These are phyloP conservation scores for Gadus chalcogrammus DNA, from an alignment of 2,113 vertebrate genomes.

Conservation along the genomic window DNA sequence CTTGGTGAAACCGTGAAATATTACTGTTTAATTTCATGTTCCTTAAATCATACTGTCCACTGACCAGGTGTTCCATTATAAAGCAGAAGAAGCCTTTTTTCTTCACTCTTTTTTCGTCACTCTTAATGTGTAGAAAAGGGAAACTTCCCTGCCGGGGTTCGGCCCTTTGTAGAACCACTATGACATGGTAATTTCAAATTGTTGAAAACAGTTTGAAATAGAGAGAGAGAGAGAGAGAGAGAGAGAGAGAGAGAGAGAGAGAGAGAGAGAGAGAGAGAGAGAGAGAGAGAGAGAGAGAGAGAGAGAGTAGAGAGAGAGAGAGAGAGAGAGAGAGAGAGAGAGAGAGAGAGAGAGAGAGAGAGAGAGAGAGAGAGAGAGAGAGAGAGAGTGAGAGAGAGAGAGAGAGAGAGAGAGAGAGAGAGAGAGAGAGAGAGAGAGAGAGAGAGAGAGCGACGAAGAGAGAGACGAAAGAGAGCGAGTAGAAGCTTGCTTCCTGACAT, in stretches of 20 bases:
- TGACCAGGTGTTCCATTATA: slow-evolving; percentile 43
- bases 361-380: background rate
- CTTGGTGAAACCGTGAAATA: slow-evolving; percentile 23
- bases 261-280: background rate
- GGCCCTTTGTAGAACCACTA: slow-evolving; percentile 13
- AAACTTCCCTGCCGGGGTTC: slow-evolving; percentile 49
- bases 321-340: background rate
- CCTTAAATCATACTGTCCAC: slow-evolving; percentile 41
- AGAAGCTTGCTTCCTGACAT: slow-evolving; percentile 54
- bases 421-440: background rate
- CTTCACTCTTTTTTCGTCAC: too few species aligned
- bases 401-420: background rate
- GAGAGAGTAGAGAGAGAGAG: background rate
- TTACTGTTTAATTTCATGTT: slow-evolving; percentile 27
- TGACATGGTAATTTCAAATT: slow-evolving; percentile 26
- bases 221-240: background rate
- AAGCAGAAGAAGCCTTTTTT: slow-evolving; percentile 30
- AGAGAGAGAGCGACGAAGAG: background rate
- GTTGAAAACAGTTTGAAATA: slow-evolving; percentile 7
- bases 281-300: background rate
- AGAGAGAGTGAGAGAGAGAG: background rate
- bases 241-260: background rate
- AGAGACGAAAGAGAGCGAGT: background rate
- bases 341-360: background rate
- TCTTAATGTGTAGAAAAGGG: slow-evolving; percentile 59